Evolutionary conservation across 2,888 invertebrate genomes (phyloP).

Genomic region (Oxyteleia sp.): DNA sequence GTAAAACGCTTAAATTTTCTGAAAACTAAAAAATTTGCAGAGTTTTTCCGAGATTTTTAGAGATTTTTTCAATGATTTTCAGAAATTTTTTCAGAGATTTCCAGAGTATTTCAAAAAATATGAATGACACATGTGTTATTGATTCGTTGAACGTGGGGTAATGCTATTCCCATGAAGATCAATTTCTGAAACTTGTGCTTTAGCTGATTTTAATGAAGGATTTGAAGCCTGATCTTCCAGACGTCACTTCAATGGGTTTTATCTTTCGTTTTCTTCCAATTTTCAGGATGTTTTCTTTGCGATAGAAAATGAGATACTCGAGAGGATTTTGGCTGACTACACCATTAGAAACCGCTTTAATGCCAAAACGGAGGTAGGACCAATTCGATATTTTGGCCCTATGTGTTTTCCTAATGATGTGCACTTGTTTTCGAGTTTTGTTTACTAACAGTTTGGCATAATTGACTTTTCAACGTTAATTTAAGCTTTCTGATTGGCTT

Average conservation of each 20-base stretch:
- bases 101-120: too few species aligned
- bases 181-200: conserved; percentile 17
- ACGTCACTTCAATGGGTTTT: conserved; percentile 36
- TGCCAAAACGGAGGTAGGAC: conserved; percentile 69
- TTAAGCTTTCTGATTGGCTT: background rate
- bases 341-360: conserved; percentile 62
- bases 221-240: conserved; percentile 26
- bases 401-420: conserved; percentile 35
- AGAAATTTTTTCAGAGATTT: too few species aligned
- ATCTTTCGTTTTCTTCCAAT: conserved; percentile 53
- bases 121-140: conserved; percentile 22
- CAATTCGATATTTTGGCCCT: conserved; percentile 51
- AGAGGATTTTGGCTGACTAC: conserved; percentile 56
- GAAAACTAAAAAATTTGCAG: too few species aligned
- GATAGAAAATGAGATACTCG: conserved; percentile 66
- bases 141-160: conserved; percentile 15
- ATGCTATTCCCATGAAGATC: conserved; percentile 10
- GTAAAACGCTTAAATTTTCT: too few species aligned
- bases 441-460: background rate
- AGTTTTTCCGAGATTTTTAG: too few species aligned
- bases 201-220: conserved; percentile 27
- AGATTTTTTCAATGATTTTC: too few species aligned
- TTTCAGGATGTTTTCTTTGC: conserved; percentile 67
- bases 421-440: conserved; percentile 2
- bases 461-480: background rate